Evolutionary conservation across 1,140 invertebrate genomes (phyloP).

Genomic region (Drosophila parabipectinata): DNA sequence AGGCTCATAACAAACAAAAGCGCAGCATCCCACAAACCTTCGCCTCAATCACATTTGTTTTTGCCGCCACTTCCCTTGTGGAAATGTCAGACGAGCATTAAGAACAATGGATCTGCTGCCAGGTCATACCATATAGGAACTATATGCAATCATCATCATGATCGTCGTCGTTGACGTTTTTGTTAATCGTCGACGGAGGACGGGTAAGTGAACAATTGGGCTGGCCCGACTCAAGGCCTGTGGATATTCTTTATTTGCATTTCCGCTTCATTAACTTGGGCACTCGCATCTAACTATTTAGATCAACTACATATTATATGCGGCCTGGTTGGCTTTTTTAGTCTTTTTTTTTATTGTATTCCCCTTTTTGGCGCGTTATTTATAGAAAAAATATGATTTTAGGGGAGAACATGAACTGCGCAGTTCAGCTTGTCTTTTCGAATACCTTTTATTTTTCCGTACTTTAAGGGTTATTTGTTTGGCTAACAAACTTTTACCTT

Average conservation of each 20-base stretch:
- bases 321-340: slow-evolving; percentile 16
- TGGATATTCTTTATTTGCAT: slow-evolving; percentile 60
- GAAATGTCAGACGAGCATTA: slow-evolving; percentile 55
- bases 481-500: slow-evolving; percentile 41
- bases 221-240: slow-evolving; percentile 32
- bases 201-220: slow-evolving; percentile 74
- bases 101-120: slow-evolving; percentile 58
- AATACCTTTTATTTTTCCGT: slow-evolving; percentile 10
- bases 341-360: slow-evolving; percentile 28
- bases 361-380: slow-evolving; percentile 56
- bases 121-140: slow-evolving; percentile 24
- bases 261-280: slow-evolving; percentile 70
- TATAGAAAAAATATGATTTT: slow-evolving; percentile 30
- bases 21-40: slow-evolving; percentile 57
- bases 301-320: slow-evolving; percentile 23
- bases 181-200: slow-evolving; percentile 23
- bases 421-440: slow-evolving; percentile 58
- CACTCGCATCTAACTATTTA: slow-evolving; percentile 35
- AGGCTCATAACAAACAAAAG: slow-evolving; percentile 70
- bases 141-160: slow-evolving; percentile 21
- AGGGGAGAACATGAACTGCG: slow-evolving; percentile 60
- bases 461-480: slow-evolving; percentile 26
- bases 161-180: slow-evolving; percentile 37
- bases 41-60: slow-evolving; percentile 37
- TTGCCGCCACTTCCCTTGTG: slow-evolving; percentile 32